Evolutionary conservation across 2,113 vertebrate genomes (phyloP).

Genomic region (Dromaius novaehollandiae): DNA sequence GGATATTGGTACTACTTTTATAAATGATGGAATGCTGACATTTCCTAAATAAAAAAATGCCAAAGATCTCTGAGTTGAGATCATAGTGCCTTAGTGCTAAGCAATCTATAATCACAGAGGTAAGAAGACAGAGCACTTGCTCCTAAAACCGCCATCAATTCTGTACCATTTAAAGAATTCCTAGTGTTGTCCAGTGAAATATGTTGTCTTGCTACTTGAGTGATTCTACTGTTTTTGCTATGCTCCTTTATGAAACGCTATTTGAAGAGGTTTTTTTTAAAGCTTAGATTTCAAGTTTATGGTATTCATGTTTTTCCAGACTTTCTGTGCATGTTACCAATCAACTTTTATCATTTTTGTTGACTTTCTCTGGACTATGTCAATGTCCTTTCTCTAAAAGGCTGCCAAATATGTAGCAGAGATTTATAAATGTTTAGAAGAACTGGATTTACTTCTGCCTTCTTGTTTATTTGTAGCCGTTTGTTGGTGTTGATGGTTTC

Average conservation of each 20-base stretch:
- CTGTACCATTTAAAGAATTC: not conserved
- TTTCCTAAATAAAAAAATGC: not conserved
- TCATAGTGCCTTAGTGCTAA: not conserved
- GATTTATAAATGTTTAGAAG: not conserved
- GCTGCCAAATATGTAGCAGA: slow-evolving; percentile 21
- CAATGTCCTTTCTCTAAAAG: slow-evolving; percentile 6
- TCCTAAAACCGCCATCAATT: not conserved
- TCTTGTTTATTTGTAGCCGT: not conserved
- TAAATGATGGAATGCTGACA: not conserved
- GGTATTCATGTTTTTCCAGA: slow-evolving; percentile 15
- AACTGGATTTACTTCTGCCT: not conserved
- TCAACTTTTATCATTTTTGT: slow-evolving; percentile 26
- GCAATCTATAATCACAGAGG: not conserved
- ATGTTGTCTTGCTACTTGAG: not conserved
- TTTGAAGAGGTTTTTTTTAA: slow-evolving; percentile 4
- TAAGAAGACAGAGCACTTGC: not conserved
- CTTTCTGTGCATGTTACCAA: slow-evolving; percentile 10
- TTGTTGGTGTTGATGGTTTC: not conserved
- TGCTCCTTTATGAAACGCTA: slow-evolving; percentile 33
- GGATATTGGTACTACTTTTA: not conserved
- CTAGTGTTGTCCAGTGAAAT: not conserved
- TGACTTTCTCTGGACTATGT: not conserved
- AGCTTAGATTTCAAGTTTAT: not conserved
- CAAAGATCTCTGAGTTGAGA: not conserved
- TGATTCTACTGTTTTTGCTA: not conserved